Evolutionary conservation across 2,797 vertebrate genomes (phyloP), one percentile per base, ranked within the genome.

Genomic region (Melanotaenia pygmaea): DNA sequence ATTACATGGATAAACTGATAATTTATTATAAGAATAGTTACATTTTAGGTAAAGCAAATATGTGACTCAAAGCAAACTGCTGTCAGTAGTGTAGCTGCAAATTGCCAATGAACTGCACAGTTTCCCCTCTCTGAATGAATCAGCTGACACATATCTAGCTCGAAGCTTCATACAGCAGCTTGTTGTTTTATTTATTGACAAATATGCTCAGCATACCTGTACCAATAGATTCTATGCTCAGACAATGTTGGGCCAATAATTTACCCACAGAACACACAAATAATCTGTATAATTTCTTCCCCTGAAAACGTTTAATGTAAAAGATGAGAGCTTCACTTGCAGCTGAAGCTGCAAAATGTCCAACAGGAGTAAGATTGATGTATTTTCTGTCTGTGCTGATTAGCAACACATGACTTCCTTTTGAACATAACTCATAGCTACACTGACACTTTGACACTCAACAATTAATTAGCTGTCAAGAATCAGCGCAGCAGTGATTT

Each of bases 371-470:
- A n/a, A 54, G 54, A 70, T 22, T 59, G 35, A 70, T 43, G 67
- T 64, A 53, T 8, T 64, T 35, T 58, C 14, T 64, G 26, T 43
- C 26, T 43, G 16, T 18, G 3, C 57, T 64, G 59, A 81, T 80
- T 16, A 68, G 16, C 37, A 50, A 13, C 70, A 24, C 40, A 8
- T 5, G 3, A 14, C 59, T 47, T 68, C 24, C 45, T 20, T 20
- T 43, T 59, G 43, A 61, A 62, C 22, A 14, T 22, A 22, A 59
- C 43, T 76, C 24, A 28, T 4, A n/a, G 24, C 32, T 37, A 64
- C 20, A 26, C 5, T 14, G 34, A 70, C 38, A 22, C 24, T 67
- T 54, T 56, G 54, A 64, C 63, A 20, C 14, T 11, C 16, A 2
- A 14, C 51, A 56, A 43, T 61, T 65, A 64, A 80, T 72, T 60